Conservation (phyloP, 2,113 vertebrate species). For the Limanda limanda region DNA sequence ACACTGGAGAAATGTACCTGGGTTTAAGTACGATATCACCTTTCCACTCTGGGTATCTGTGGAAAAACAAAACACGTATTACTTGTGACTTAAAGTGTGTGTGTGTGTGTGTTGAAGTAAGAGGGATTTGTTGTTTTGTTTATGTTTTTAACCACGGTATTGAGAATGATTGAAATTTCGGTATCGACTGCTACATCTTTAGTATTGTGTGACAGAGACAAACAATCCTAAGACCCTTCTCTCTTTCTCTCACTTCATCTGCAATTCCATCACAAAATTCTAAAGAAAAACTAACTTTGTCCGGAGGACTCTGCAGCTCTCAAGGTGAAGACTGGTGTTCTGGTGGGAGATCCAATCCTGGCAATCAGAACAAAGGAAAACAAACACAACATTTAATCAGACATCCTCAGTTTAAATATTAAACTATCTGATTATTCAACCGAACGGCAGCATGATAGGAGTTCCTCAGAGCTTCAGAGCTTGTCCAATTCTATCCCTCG, state of each 20-base stretch:
- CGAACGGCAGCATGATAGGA: neutral
- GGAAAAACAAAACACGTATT: neutral
- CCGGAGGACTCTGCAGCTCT: conserved; percentile 87
- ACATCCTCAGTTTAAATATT: neutral
- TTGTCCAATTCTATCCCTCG: neutral
- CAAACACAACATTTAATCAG: conserved; percentile 75
- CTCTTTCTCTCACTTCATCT: too few relatives aligned
- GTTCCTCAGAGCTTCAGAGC: neutral
- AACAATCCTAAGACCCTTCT: too few relatives aligned
- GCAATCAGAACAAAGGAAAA: conserved; percentile 37
- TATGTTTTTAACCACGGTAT: too few relatives aligned
- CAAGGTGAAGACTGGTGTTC: conserved; percentile 88
- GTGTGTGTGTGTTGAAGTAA: too few relatives aligned
- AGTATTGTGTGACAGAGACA: too few relatives aligned
- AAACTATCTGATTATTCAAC: neutral
- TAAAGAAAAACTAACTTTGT: conserved; percentile 83
- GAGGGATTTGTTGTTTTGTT: too few relatives aligned
- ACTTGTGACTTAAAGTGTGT: too few relatives aligned
- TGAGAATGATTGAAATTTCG: neutral
- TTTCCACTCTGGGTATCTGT: conserved; percentile 92
- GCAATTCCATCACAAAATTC: neutral
- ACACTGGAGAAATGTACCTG: conserved; percentile 56
- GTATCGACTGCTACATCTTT: too few relatives aligned
- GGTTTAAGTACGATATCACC: conserved; percentile 75
- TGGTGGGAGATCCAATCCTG: conserved; percentile 95